Evolutionary conservation across 2,797 vertebrate genomes (phyloP), one percentile per base, ranked within the genome.

Genomic region (Rhyacichthys aspro): DNA sequence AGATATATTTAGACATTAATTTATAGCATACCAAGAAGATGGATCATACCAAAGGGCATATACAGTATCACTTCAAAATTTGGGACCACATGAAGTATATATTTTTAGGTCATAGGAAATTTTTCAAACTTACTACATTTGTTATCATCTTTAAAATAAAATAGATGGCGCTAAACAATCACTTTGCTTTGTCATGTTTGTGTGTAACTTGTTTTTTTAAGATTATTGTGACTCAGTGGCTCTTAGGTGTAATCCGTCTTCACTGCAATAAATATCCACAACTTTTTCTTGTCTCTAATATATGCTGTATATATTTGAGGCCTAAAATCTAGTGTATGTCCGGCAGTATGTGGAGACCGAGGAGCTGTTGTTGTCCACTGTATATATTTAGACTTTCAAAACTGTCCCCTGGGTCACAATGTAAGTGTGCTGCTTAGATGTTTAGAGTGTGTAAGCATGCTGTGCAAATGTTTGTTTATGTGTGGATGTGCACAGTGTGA

Each of bases 371-470:
- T 58, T 78, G 70, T 76, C 63, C 73, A 71, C 65, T 56, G 76
- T 72, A 70, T 76, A 84, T 86, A 84, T 85, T 84, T 83, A 83
- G 78, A 83, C 71, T 79, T 70, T 53, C 76, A 65, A 79, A 79
- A 61, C 49, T 68, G 64, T 87, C 81, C 78, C 68, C 62, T 67
- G 83, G 79, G 71, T 74, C 68, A 74, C 54, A 69, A 65, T 81
- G 73, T 77, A 71, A 83, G 75, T 82, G 73, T 74, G 70, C 46
- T 67, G 71, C 59, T n/a, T n/a, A n/a, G n/a, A 63, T 57, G 67
- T 66, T 76, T 56, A 65, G 49, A 49, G 76, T 75, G 43, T 67
- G 61, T 44, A 49, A 64, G 57, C 59, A 19, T 67, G 54, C 15
- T 78, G 55, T 68, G 63, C 36, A 62, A 58, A 66, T 61, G 67